phyloP scores from a whole-genome alignment of 2,888 invertebrate species.

The Tetragonula carbonaria region DNA sequence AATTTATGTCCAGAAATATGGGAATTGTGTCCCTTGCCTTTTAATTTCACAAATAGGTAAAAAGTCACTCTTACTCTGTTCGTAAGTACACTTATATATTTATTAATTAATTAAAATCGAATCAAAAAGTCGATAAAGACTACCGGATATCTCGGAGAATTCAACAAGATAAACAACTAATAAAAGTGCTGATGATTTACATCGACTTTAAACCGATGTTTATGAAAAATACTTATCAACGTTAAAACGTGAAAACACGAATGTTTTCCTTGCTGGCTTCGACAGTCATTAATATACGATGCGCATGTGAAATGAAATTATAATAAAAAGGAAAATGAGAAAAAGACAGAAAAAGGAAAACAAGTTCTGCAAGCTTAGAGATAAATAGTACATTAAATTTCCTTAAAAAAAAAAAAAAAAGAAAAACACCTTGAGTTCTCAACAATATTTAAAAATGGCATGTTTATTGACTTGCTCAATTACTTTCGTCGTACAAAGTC shows the following conservation, averaged over 20 bases:
- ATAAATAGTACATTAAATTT: background rate
- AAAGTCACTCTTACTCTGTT: too few species aligned
- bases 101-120: background rate
- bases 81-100: background rate
- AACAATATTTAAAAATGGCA: background rate
- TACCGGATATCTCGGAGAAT: background rate
- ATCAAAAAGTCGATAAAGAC: background rate
- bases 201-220: background rate
- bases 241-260: background rate
- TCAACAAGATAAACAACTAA: background rate
- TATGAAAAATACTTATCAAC: slow-evolving; percentile 8
- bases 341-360: too few species aligned
- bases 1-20: too few species aligned
- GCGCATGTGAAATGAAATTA: background rate
- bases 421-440: background rate
- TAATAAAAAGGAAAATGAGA: background rate
- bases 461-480: background rate
- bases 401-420: background rate
- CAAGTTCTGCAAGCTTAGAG: background rate
- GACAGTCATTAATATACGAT: background rate
- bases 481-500: slow-evolving; percentile 25
- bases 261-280: slow-evolving; percentile 3
- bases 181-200: background rate
- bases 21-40: too few species aligned
- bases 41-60: too few species aligned